Evolutionary conservation across 1,140 invertebrate genomes (phyloP), one percentile per base, ranked within the genome.

Genomic region (Hyles euphorbiae): DNA sequence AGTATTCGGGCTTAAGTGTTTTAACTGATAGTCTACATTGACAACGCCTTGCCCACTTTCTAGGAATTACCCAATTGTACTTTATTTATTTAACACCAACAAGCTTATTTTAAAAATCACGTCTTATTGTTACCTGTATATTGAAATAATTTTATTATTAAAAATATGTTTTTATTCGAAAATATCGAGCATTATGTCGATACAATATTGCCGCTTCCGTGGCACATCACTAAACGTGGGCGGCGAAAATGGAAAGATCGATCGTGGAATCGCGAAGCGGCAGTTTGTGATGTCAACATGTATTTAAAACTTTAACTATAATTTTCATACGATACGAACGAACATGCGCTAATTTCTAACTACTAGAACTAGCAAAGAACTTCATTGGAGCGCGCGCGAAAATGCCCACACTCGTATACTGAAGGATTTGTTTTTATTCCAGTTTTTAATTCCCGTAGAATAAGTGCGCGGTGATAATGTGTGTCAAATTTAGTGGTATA

Each of bases 401-500:
- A 40, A 40, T 40, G 36, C 36, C 36, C 5, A 40, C 36, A 40
- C 5, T 40, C 36, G 36, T 40, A 40, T 40, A 40, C 36, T 40
- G 34, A 51, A 12, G 53, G 51, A 49, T 9, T 60, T 54, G 53
- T 56, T 59, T 43, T 61, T 43, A 57, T 55, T 54, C 11, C 32
- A 54, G 40, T 50, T 58, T 47, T 56, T 56, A 51, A 22, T 55
- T 58, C 47, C 47, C 53, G 51, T 43, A 53, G 52, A 56, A 55
- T 67, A 71, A 61, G 36, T 72, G 57, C 66, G 59, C 68, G 74
- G 83, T 85, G 80, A 86, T 86, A 83, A 83, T 86, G 82, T 78
- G 83, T 86, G 83, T 86, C 83, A 88, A 88, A 88, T 84, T 78
- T 84, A 82, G 74, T 74, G 74, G 79, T 77, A 65, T 75, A 72